Percentiles rank a stretch among this genome's conserved stretches.
Evolutionary conservation across 2,113 vertebrate species (phyloP).

Genomic region (Circaetus gallicus): DNA sequence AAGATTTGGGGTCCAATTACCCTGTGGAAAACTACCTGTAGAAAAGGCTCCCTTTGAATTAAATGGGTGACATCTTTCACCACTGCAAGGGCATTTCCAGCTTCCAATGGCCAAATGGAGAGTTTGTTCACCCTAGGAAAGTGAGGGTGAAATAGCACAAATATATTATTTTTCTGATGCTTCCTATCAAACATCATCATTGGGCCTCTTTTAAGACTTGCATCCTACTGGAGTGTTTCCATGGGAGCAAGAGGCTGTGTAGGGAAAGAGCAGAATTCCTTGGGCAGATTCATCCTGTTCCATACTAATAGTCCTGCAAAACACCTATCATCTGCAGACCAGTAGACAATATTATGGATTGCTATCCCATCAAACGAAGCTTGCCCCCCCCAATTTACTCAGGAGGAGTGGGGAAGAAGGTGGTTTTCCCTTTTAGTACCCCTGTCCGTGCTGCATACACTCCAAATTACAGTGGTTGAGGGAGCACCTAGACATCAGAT

Average conservation of each 20-base stretch:
- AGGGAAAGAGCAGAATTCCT: neutral
- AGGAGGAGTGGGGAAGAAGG: neutral
- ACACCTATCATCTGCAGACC: neutral
- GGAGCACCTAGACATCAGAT: neutral
- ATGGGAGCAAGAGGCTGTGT: neutral
- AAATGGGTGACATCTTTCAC: neutral
- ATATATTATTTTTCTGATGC: neutral
- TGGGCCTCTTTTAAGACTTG: neutral
- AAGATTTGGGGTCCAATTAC: neutral
- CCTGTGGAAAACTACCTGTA: neutral
- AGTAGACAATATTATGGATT: neutral
- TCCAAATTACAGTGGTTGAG: neutral
- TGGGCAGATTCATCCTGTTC: neutral
- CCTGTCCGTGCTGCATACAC: accelerated
- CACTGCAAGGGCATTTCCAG: neutral
- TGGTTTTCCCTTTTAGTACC: neutral
- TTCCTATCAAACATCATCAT: neutral
- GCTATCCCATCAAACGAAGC: neutral
- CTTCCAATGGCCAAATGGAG: neutral
- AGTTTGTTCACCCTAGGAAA: neutral
- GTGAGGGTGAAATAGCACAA: neutral
- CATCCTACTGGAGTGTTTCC: neutral
- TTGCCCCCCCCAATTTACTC: neutral
- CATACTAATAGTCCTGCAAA: neutral
- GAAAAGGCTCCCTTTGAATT: neutral